Conservation (phyloP, 2,797 vertebrate species). For the Syncerus caffer region DNA sequence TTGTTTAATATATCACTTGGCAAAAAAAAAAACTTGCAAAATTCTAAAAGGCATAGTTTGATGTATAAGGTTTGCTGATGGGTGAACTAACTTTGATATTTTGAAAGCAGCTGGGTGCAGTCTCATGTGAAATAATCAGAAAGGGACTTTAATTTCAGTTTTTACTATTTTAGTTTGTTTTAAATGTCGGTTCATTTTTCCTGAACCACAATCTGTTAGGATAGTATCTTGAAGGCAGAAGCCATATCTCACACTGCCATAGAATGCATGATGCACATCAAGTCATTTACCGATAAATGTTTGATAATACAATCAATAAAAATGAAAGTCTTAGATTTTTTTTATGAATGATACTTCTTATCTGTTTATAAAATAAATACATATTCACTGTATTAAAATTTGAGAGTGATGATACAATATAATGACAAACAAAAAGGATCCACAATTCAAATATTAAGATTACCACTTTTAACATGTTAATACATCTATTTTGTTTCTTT, state of each 20-base stretch:
- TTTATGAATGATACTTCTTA: neutral
- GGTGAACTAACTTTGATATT: constrained; percentile 7
- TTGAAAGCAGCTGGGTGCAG: neutral
- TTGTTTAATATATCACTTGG: neutral
- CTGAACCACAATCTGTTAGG: neutral
- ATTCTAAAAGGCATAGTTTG: constrained; percentile 40
- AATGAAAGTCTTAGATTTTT: neutral
- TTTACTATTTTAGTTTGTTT: constrained; percentile 40
- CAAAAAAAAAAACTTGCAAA: neutral
- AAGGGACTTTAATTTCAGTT: constrained; percentile 51
- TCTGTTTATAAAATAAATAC: neutral
- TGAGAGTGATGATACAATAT: neutral
- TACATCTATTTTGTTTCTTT: neutral
- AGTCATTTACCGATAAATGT: neutral
- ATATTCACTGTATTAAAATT: neutral
- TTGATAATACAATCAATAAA: neutral
- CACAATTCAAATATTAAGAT: neutral
- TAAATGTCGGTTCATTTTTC: neutral
- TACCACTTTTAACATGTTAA: neutral
- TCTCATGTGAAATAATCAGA: constrained; percentile 35
- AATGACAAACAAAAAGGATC: neutral
- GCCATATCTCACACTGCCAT: neutral
- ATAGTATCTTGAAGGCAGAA: neutral
- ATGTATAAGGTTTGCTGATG: constrained; percentile 27
- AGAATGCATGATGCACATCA: neutral